Base-by-base conservation (phyloP, 2,888 invertebrate genomes). In the Crossocerus cetratus region DNA sequence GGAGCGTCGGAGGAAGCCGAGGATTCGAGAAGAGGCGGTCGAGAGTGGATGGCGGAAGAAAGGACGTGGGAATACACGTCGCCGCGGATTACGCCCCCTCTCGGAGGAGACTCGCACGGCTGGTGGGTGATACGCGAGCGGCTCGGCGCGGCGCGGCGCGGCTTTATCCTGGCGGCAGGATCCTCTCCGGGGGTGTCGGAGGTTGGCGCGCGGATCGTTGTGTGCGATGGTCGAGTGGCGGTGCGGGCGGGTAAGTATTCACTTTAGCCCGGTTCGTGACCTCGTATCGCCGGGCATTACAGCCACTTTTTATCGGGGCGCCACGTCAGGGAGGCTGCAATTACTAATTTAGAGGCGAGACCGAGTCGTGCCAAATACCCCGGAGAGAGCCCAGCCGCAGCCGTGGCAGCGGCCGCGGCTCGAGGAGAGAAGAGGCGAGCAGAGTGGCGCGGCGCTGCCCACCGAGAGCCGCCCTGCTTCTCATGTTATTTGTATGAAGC, bases 331-430 rank as follows among this genome's bases (percentile, higher is more conserved):
- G 87, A 88, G 88, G 86, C 87, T 88, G 84, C 88, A 88, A 89
- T 88, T 89, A 89, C 88, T 87, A 88, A 88, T 88, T 89, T 88
- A 86, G 88, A 88, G 88, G 88, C 87, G 88, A 89, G 89, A 88
- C 87, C 87, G 76, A 87, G 86, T 87, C 87, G 87, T 87, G 88
- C 86, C 88, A 86, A 87, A 88, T 86, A 84, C 86, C 84, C 84
- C 82, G 77, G 78, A 84, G 77, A 75, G 74, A 78, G 75, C 75
- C 59, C 65, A 54, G 72, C 72, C 63, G n/a, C n/a, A n/a, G n/a
- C n/a, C n/a, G n/a, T n/a, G n/a, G n/a, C n/a, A n/a, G n/a, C n/a
- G n/a, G n/a, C n/a, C n/a, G n/a, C n/a, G 11, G 32, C 32, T 32
- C 32, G 32, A 5, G 32, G 8, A 32, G 32, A 32, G 32, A 4